Evolutionary conservation across 1,140 invertebrate genomes (phyloP), one percentile per base, ranked within the genome.

Genomic region (Leptestheria dahalacensis): DNA sequence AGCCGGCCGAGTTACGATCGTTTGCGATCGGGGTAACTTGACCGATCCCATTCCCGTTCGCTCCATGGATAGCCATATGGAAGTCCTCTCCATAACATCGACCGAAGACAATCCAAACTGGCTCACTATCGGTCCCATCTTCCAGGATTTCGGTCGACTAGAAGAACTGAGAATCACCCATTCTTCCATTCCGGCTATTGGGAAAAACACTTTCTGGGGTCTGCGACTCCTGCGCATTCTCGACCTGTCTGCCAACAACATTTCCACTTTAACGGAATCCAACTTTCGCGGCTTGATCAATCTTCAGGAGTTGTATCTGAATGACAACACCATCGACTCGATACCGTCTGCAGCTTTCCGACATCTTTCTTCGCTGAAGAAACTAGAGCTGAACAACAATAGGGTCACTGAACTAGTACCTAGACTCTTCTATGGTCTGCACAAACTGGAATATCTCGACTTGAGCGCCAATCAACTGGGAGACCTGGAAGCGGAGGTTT

Each of bases 121-220:
- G 48, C 73, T 89, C 10, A 84, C 82, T 1, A 82, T 89, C 60
- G 84, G 85, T 1, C 79, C 85, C 26, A 79, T 85, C 46, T 85
- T 85, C 69, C 74, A 77, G 12, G 73, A 78, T 56, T 85, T 86
- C 67, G 72, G 72, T 47, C 75, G 80, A 52, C 72, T 90, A 25
- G 79, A 83, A 69, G 83, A 87, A 69, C 71, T 90, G 1, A 81
- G 82, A 65, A 86, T 90, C 46, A 81, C 79, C 1, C 77, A 81
- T 60, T 87, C 84, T 1, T 83, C 83, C 66, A 72, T 90, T 3
- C 85, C 86, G 1, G 83, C 83, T 12, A 83, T 90, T 59, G 86
- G 86, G 0, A 77, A 79, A 59, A 79, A 84, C 66, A 84, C 85
- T 10, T 87, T 90, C 68, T 87, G 80, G 78, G 83, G 83, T 1